Base-by-base conservation (phyloP, 2,888 invertebrate genomes). In the Noctua pronuba region DNA sequence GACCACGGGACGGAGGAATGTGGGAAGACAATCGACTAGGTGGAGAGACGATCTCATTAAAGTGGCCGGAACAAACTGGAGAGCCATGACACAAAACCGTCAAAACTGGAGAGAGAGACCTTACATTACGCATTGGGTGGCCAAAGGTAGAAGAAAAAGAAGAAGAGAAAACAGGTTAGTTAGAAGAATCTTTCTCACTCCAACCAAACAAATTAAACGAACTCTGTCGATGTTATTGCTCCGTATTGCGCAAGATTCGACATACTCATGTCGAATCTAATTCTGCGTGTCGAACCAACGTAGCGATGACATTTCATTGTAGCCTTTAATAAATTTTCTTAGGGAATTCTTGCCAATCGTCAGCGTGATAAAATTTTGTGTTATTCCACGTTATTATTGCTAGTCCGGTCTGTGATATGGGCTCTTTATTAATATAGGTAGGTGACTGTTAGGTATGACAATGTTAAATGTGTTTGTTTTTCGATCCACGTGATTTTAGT, bases 321-420 rank as follows among this genome's bases (percentile, higher is more conserved):
- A 44, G 55, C 64, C 69, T 49, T 68, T 79, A 70, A 87, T 90
- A 89, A 86, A 90, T 90, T 81, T 80, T 73, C 52, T 78, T 4
- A 24, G 60, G 76, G 80, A 74, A 88, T 85, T 88, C 87, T 85
- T 82, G 75, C 80, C 85, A 77, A 82, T 90, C 85, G 84, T 83
- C 89, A 64, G 72, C 60, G 80, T 69, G 78, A 73, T 80, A 78
- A 85, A 84, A 67, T 77, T 11, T 78, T 79, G 73, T 71, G 75
- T 62, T 77, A 62, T 74, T 69, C 65, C 35, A 21, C 69, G 31
- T 55, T 67, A 66, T 60, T 84, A 84, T 79, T 86, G 55, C 70
- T 77, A 41, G 60, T 76, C 62, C 67, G 35, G 46, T 67, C 58
- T 52, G 69, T 67, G 49, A 70, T 72, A 77, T 70, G 8, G 38